Evolutionary conservation across 2,888 invertebrate species (phyloP).

Genomic region (Patella caerulea): DNA sequence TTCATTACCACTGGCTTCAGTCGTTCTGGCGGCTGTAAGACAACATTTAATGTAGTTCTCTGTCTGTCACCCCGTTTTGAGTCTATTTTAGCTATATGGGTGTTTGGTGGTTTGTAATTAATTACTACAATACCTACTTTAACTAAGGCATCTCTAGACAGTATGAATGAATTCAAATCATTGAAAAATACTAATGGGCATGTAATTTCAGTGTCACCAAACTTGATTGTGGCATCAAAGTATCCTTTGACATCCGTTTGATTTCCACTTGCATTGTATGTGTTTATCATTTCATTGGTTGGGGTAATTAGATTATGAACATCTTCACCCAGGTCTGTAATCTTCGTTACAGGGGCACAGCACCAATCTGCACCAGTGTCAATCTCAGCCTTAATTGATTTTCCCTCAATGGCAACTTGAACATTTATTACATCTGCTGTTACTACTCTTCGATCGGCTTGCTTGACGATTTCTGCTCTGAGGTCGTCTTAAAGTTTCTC

Average conservation of each 20-base stretch:
- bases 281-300: background rate
- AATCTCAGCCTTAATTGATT: background rate
- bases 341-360: background rate
- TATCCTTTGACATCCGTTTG: background rate
- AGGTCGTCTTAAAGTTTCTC: too few relatives aligned
- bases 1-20: background rate
- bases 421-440: background rate
- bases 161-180: background rate
- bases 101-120: background rate
- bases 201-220: background rate
- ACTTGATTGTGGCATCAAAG: background rate
- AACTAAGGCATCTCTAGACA: background rate
- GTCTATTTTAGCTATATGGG: background rate
- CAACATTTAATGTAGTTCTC: background rate
- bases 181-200: conserved; percentile 1
- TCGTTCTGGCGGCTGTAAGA: background rate
- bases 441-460: too few relatives aligned
- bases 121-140: conserved; percentile 1
- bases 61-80: background rate
- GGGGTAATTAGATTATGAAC: background rate
- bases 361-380: background rate
- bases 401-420: background rate
- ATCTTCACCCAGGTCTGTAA: background rate
- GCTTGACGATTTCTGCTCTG: too few relatives aligned
- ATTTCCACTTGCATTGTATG: background rate